Base-by-base conservation (phyloP, 2,113 vertebrate genomes). In the Prunella himalayana region DNA sequence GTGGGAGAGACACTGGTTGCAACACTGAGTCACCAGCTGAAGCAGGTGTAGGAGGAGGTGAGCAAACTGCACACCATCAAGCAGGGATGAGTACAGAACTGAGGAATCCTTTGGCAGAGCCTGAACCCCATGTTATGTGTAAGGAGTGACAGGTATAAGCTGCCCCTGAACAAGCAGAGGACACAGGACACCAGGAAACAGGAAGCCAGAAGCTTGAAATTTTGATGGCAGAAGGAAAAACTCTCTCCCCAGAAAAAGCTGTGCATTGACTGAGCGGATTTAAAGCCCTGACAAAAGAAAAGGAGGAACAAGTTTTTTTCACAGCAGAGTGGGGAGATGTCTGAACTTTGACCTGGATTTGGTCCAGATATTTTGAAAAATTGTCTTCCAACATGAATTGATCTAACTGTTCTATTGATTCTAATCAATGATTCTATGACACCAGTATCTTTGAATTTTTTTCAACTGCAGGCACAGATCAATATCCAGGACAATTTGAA, bases 21-120 rank as follows among this genome's bases (percentile, higher is more conserved):
- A 82, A 70, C 21, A n/a, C 19, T 1, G 10, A 42, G 27, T 28
- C 60, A 60, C 5, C 11, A 37, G 22, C 13, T 85, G 49, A 44
- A 88, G n/a, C 22, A 78, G 13, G 4, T 50, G 15, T 15, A 47
- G 23, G 45, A 70, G n/a, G 9, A 70, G 21, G 14, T 22, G 21
- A 84, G 18, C 15, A 56, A 68, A 41, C n/a, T 37, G 28, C 27
- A 28, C 25, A 39, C 4, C 20, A 18, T 19, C 11, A 30, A 7
- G 25, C 64, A 60, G 21, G 24, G 13, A 45, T 45, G 1, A 1
- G 20, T 7, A 11, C 0, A 3, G 16, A 15, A 82, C 3, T 3
- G 2, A 17, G 0, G 0, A 7, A 13, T 65, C 45, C 21, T 56
- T 64, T 73, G n/a, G 27, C 33, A 77, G 27, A 82, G 59, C 13